Base-by-base conservation (phyloP, 2,888 invertebrate genomes). In the Sphaerophoria taeniata region DNA sequence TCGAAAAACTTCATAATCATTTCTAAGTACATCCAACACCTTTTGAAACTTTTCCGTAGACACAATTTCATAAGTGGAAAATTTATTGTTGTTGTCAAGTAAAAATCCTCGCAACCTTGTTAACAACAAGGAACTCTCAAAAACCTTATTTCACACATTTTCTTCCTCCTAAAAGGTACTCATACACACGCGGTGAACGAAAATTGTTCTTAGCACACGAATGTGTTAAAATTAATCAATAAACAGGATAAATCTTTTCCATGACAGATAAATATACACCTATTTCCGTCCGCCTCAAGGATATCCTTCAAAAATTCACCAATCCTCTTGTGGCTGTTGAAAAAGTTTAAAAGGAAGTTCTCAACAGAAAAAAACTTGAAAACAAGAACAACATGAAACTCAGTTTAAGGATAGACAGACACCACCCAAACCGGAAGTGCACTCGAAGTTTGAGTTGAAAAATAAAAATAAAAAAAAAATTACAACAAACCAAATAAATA, bases 141-240 rank as follows among this genome's bases (percentile, higher is more conserved):
- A 43, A 43, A 43, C 43, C 39, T 43, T 43, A 43, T 43, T 43
- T 43, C 43, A 43, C 43, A 43, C 43, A 11, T 6, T 24, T 24
- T 2, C 24, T 24, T 24, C 24, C 24, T 2, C 1, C 24, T 2
- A 24, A 24, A 24, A 24, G 24, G 24, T 9, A 9, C 43, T 11
- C 43, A 43, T 3, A 43, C 9, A 43, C 4, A 43, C 43, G 0
- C 43, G 12, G 6, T 39, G 39, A 9, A 7, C 9, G 6, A 12
- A 7, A 43, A 11, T 11, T 12, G 9, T 34, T 49, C 43, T 12
- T 24, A 43, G 43, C 43, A n/a, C 24, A 53, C 39, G 49, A 74
- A 71, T 65, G 72, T 78, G 72, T 78, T 49, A 70, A 71, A 73
- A 82, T 76, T 73, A 78, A 74, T 83, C 78, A 78, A 78, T 78